Percentiles rank a stretch among this genome's conserved stretches.
These are phyloP conservation scores for Notothenia rossii DNA, from an alignment of 2,113 vertebrate genomes.

Conservation along the genomic window DNA sequence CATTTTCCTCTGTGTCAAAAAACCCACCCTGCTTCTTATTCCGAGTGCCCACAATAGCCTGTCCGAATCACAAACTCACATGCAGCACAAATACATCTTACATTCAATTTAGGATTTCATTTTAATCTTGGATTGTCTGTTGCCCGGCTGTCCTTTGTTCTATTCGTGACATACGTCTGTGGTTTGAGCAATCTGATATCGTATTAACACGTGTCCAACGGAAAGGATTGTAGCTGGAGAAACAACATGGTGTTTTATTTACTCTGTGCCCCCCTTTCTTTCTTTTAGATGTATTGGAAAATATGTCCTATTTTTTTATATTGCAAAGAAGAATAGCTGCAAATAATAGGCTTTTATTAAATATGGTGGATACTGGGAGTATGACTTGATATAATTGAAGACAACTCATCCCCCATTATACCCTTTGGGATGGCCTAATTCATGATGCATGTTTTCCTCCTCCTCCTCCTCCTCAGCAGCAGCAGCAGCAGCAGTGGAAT, in stretches of 20 bases:
- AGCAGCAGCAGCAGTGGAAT: background rate
- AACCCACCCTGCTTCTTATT: slow-evolving; percentile 52
- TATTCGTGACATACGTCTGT: background rate
- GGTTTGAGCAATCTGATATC: background rate
- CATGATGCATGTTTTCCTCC: background rate
- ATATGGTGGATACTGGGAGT: background rate
- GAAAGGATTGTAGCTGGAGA: background rate
- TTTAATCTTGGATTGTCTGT: background rate
- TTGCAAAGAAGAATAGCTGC: background rate
- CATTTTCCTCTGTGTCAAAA: slow-evolving; percentile 56
- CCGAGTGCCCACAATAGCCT: slow-evolving; percentile 30
- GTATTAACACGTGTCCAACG: background rate
- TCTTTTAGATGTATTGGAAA: too few relatives aligned
- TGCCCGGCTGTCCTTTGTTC: too few relatives aligned
- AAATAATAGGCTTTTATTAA: background rate
- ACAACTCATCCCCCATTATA: background rate
- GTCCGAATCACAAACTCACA: slow-evolving; percentile 18
- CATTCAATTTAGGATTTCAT: background rate
- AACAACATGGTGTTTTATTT: background rate
- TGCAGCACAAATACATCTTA: background rate
- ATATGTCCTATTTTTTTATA: background rate
- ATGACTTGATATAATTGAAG: background rate
- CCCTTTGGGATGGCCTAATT: background rate
- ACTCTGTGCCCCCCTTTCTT: background rate
- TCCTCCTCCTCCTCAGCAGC: too few relatives aligned